These are phyloP conservation scores for Urophycis tenuis DNA, from an alignment of 2,797 vertebrate genomes.

Conservation along the genomic window DNA sequence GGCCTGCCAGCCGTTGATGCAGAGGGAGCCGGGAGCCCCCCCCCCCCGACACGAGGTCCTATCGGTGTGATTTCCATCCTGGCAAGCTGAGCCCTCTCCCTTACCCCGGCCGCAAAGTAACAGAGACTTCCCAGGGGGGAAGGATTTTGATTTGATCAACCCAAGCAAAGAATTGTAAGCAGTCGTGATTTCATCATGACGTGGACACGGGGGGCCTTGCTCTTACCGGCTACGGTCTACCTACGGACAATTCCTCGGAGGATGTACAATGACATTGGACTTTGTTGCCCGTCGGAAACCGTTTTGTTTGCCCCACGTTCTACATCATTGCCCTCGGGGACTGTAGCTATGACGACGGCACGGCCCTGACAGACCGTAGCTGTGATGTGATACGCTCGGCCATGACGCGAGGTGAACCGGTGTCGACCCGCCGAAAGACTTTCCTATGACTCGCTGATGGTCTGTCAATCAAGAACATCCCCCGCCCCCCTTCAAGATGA, in stretches of 20 bases:
- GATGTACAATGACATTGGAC: not conserved
- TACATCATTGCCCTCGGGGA: not conserved
- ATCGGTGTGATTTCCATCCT: not conserved
- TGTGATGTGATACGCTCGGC: too few relatives aligned
- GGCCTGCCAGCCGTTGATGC: not conserved
- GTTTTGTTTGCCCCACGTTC: not conserved
- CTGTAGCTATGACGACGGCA: too few relatives aligned
- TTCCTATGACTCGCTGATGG: conserved; percentile 43
- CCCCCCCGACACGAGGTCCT: too few relatives aligned
- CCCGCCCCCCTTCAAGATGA: conserved; percentile 43
- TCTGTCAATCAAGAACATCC: conserved; percentile 42
- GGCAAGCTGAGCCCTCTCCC: too few relatives aligned
- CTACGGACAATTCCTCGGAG: not conserved
- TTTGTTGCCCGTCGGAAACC: not conserved
- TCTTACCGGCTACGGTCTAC: not conserved
- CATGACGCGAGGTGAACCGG: not conserved
- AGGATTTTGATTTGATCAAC: not conserved
- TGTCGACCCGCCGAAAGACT: conserved; percentile 44
- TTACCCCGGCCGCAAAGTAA: too few relatives aligned
- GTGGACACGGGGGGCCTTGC: not conserved
- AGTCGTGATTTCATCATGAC: not conserved
- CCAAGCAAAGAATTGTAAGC: not conserved
- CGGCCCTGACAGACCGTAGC: too few relatives aligned
- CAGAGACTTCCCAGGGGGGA: too few relatives aligned
- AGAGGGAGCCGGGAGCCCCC: not conserved